Evolutionary conservation across 2,888 invertebrate genomes (phyloP), one percentile per base, ranked within the genome.

Genomic region (Caenorhabditis auriculariae): DNA sequence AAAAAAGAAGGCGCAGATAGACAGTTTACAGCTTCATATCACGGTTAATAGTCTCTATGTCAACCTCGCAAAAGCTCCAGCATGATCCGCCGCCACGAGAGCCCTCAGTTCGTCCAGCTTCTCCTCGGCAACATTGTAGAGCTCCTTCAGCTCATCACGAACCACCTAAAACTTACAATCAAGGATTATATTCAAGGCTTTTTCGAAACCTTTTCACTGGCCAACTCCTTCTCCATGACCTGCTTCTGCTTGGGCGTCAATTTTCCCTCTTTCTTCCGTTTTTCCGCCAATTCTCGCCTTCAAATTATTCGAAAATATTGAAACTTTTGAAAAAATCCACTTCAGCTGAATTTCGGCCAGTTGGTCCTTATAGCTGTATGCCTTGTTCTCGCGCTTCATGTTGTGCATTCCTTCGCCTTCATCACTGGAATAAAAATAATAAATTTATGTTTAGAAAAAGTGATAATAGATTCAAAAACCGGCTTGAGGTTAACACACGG

Each of bases 321-420:
- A 15, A 41, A 41, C 9, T 15, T 15, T 41, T 9, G 9, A 1
- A 41, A 17, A 32, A 32, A 19, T 47, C 28, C 27, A 62, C 58
- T 55, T 63, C 51, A 95, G 85, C 81, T 94, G 91, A 70, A 93
- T 83, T 82, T 96, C 96, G 79, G 94, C 95, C 78, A 93, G 86
- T 82, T 98, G 96, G 63, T 96, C 96, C 81, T 93, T 91, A 83
- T 91, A 94, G 63, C 93, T 92, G 83, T 96, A 96, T 2, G 89
- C 73, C 91, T 84, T 95, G 83, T 92, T 95, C 82, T 96, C 96
- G 17, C 94, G 87, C 83, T 91, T 93, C 82, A 95, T 87, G 76
- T 95, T 93, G 59, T 69, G 68, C 39, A 61, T 62, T 37, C 69
- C 70, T 23, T 69, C 63, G 12, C 70, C 70, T 45, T 72, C 72